Base-by-base conservation (phyloP, 2,797 vertebrate species). In the Percopsis omiscomaycus region DNA sequence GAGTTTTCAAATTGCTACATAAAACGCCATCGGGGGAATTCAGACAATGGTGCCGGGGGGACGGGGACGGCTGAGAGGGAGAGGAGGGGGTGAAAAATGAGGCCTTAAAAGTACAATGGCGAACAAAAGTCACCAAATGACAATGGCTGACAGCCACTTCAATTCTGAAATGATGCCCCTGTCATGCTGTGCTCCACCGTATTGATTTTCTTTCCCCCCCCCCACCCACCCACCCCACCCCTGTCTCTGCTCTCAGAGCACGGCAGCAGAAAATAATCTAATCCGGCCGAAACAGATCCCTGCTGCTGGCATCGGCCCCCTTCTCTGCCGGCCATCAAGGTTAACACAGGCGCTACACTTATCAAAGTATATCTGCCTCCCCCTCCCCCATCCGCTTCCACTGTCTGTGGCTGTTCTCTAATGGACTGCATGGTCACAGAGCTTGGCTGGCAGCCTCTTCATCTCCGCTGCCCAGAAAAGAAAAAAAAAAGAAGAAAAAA, bases 111-210 rank as follows among this genome's bases (percentile, higher is more conserved):
- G 92, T 94, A 95, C 93, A 93, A 94, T 90, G 92, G 93, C 87
- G 90, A 95, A 96, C 90, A 93, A 95, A 98, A 97, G 94, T 96
- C 94, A 95, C 90, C 89, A 92, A 95, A 95, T 95, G 95, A 95
- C 94, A 94, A 94, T 74, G 80, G 85, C 89, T 97, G 96, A 97
- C 96, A 96, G 94, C 86, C 90, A 92, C 93, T 94, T 97, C 96
- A 94, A 95, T 96, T 95, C 94, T 95, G 92, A 93, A 98, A 94
- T 92, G 93, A 98, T 96, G 94, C 92, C 78, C 83, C 90, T 91
- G 92, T 93, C 91, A 92, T 75, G 92, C 87, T 84, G 83, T 77
- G 64, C 82, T 92, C 90, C 92, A 89, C 61, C 91, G 88, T 96
- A 98, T 96, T 96, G 95, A 98, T 98, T 96, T 95, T 92, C 92